These are phyloP conservation scores for Bufotes viridis DNA, from an alignment of 2,797 vertebrate genomes.

Conservation along the genomic window DNA sequence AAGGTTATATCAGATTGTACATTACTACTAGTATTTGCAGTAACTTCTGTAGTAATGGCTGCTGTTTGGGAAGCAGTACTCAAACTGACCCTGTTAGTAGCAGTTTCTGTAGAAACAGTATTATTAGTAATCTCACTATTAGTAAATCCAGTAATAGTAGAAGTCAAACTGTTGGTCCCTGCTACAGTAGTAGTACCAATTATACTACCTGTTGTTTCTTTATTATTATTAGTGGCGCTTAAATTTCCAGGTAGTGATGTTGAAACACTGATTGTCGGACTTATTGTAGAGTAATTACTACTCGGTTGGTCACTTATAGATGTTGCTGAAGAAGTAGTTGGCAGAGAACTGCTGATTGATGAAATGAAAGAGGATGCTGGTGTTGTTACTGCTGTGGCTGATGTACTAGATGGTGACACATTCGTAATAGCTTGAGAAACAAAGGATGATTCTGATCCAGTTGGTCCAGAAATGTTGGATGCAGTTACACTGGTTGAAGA, in stretches of 20 bases:
- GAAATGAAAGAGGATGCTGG: neutral
- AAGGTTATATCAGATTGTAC: neutral
- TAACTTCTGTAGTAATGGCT: too few species aligned
- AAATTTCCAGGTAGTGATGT: neutral
- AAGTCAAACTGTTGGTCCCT: neutral
- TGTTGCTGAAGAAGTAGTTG: neutral
- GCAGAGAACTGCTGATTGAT: neutral
- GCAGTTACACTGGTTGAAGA: too few species aligned
- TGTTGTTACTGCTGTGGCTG: too few species aligned
- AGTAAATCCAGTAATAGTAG: neutral
- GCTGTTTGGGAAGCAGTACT: too few species aligned
- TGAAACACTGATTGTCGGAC: neutral
- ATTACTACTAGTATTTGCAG: neutral
- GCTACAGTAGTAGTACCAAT: neutral
- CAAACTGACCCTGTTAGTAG: neutral
- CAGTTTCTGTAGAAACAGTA: neutral
- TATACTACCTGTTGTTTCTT: neutral
- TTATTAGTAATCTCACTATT: neutral
- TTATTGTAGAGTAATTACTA: neutral
- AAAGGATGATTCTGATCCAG: neutral
- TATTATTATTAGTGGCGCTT: neutral
- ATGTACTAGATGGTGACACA: too few species aligned
- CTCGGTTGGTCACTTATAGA: too few species aligned
- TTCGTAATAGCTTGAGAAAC: neutral
- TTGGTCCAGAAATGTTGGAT: too few species aligned